Evolutionary conservation across 2,888 invertebrate species (phyloP).

Genomic region (Cosmia trapezina): DNA sequence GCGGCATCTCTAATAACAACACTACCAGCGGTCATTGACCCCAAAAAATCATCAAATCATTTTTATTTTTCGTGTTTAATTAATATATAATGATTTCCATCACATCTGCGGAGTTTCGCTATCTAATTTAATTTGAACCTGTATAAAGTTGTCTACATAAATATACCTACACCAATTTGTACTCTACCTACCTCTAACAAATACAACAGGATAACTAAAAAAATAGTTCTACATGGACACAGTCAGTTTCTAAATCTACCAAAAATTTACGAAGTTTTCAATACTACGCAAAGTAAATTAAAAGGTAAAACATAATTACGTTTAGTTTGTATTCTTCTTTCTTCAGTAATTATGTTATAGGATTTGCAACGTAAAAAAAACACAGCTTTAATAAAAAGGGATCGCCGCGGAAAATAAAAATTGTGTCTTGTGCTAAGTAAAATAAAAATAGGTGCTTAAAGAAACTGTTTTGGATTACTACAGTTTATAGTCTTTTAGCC

Average conservation of each 20-base stretch:
- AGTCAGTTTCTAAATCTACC: not conserved
- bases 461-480: not conserved
- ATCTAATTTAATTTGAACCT: too few relatives aligned
- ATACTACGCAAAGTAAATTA: slow-evolving; percentile 6
- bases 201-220: not conserved
- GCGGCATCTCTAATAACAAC: too few relatives aligned
- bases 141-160: not conserved
- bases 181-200: not conserved
- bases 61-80: too few relatives aligned
- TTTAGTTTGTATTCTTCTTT: slow-evolving; percentile 26
- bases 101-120: too few relatives aligned
- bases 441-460: not conserved
- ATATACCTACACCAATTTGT: not conserved
- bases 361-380: not conserved
- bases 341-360: slow-evolving; percentile 8
- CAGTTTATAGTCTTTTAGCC: not conserved
- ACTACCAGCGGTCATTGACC: too few relatives aligned
- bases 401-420: not conserved
- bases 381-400: slow-evolving; percentile 26
- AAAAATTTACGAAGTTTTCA: not conserved
- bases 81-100: too few relatives aligned
- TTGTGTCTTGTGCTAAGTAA: not conserved
- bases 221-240: not conserved
- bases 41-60: too few relatives aligned
- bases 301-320: slow-evolving; percentile 30